Base-by-base conservation (phyloP, 1,140 invertebrate genomes). In the Globodera ellingtonae region DNA sequence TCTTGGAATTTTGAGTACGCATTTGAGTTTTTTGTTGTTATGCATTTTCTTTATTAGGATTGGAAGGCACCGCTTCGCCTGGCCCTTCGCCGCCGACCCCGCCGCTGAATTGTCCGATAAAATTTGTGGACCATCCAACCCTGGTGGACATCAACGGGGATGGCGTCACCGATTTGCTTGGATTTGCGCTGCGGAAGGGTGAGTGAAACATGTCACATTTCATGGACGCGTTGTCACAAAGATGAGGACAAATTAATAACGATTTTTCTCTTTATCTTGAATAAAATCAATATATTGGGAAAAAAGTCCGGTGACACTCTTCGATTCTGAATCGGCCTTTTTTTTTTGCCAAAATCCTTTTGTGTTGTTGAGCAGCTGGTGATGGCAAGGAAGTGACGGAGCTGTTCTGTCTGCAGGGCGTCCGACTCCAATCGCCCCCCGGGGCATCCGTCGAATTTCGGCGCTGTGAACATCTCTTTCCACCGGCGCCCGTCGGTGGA, bases 101-200 rank as follows among this genome's bases (percentile, higher is more conserved):
- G 67, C 56, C 67, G 67, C 24, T 70, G 67, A 9, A 62, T 62
- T 62, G 56, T 62, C 73, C 73, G 44, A 62, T 35, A n/a, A 65
- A 77, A 77, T 81, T 81, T 82, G 7, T 81, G 59, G 84, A 85
- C 50, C 84, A 83, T n/a, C 84, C 84, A 9, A 69, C 48, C 6
- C 80, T 89, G 6, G 73, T 87, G 62, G 86, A 87, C 71, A 80
- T 87, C 6, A 82, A 88, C 52, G 86, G 86, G 15, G 86, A 87
- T 65, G 86, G 86, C 56, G 78, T 79, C 47, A 82, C 85, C 21
- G 86, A 87, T 56, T 72, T 87, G 59, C 35, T 87, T 9, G 86
- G 87, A 35, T 89, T 87, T 76, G 83, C 72, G 56, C 56, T 18
- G 15, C 56, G 56, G 15, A 62, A 62, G 56, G 18, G 52, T 62